Base-by-base conservation (phyloP, 1,140 invertebrate species). In the Augochlora pura region DNA sequence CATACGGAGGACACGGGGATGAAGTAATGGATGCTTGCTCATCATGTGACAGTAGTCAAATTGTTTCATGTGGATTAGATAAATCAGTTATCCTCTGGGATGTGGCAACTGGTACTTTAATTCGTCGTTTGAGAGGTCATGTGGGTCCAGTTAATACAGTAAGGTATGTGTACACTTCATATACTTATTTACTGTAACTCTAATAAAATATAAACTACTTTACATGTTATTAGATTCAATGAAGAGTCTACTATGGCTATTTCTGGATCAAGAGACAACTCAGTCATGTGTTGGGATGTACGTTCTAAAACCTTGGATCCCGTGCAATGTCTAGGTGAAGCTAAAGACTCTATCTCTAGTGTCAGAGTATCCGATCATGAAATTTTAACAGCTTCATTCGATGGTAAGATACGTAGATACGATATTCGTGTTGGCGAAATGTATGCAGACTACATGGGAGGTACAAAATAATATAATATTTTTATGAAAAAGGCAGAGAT, bases 1-100 rank as follows among this genome's bases (percentile, higher is more conserved):
- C 96, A 0, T 99, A 99, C 88, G 95, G 95, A n/a, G 98, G 98
- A 1, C 98, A 99, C 93, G 98, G 97, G 0, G 97, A 98, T 89
- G 98, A 99, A 93, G 98, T 99, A 0, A 94, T 99, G 49, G 99
- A 99, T 93, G 98, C 95, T 0, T 95, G 95, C 77, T 96, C 97
- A 1, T 98, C 98, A 4, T 97, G 97, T 89, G 98, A 99, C 86
- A 99, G 97, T 90, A 95, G 97, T 89, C 96, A 98, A 90, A 95
- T 99, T 83, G 94, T 96, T 80, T 98, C 98, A 21, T 96, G 97
- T 87, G 97, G 98, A 82, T 93, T 96, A 86, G 97, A 99, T 94
- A 97, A 98, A 94, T 96, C 96, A 62, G 95, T 98, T 6, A 97
- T 98, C 70, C 85, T 98, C 2, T 98, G 97, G 96, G 98, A 99